phyloP scores from a whole-genome alignment of 1,140 invertebrate genomes.

The Ylistrum balloti region DNA sequence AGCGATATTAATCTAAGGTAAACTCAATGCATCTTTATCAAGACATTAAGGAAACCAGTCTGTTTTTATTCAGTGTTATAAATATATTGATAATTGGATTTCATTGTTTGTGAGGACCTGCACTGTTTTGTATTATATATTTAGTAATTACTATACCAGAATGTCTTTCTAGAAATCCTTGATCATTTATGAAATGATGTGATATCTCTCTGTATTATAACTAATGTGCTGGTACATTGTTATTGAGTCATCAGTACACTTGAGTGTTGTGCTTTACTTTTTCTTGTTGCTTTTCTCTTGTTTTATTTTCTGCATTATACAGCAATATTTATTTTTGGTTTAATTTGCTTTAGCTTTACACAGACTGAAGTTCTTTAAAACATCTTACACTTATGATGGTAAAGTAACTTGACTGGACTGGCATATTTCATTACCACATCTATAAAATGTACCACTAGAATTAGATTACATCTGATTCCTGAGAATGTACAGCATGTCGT shows the following conservation, averaged over 20 bases:
- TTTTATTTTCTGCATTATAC: neutral
- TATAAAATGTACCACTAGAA: no score
- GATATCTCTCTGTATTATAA: neutral
- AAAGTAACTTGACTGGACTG: no score
- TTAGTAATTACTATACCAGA: slow-evolving; percentile 29
- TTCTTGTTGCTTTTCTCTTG: slow-evolving; percentile 21
- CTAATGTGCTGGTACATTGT: neutral
- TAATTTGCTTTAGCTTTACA: neutral
- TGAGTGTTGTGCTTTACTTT: neutral
- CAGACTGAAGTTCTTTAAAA: neutral
- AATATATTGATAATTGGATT: neutral
- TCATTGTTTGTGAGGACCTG: neutral
- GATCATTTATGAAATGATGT: slow-evolving; percentile 5
- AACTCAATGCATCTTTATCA: neutral
- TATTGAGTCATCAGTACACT: neutral
- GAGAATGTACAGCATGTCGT: no score
- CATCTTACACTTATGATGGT: no score
- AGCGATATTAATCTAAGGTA: neutral
- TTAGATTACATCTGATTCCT: no score
- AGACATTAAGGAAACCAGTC: neutral
- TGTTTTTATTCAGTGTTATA: neutral
- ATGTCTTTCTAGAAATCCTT: slow-evolving; percentile 35
- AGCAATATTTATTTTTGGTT: neutral
- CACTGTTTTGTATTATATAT: slow-evolving; percentile 6
- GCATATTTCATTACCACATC: no score